These are phyloP conservation scores for Mellivora capensis DNA, from an alignment of 2,113 vertebrate genomes.

Conservation along the genomic window DNA sequence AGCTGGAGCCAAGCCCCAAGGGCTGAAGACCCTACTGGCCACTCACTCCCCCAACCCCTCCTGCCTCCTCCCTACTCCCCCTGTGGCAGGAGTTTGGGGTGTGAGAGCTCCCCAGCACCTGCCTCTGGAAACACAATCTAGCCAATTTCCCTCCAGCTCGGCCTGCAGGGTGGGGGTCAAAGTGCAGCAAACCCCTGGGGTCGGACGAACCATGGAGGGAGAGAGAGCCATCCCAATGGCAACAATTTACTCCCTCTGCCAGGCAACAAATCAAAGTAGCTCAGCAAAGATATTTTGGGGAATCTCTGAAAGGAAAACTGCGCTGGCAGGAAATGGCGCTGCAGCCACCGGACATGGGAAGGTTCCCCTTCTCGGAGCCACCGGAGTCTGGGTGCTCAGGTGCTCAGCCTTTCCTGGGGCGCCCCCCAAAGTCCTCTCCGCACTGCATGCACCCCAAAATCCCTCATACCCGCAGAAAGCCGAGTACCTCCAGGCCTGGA, in stretches of 20 bases:
- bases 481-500: background rate
- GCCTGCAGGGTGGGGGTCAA: background rate
- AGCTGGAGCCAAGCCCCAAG: background rate
- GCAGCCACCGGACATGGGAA: background rate
- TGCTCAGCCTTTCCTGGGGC: background rate
- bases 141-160: rapidly evolving
- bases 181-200: background rate
- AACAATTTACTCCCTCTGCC: conserved; percentile 64
- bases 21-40: background rate
- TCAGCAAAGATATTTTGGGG: conserved; percentile 72
- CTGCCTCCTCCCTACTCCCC: background rate
- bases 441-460: background rate
- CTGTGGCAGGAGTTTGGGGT: background rate
- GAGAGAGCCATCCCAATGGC: conserved; percentile 49
- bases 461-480: background rate
- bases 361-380: too few relatives aligned
- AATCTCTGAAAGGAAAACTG: conserved; percentile 30
- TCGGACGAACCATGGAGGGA: background rate
- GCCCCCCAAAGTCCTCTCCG: background rate
- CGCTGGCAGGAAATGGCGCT: background rate
- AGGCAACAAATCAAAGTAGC: conserved; percentile 63
- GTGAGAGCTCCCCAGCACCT: background rate
- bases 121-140: background rate
- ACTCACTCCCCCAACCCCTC: background rate
- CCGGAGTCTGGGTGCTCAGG: rapidly evolving